Base-by-base conservation (phyloP, 2,797 vertebrate genomes). In the Meda fulgida region DNA sequence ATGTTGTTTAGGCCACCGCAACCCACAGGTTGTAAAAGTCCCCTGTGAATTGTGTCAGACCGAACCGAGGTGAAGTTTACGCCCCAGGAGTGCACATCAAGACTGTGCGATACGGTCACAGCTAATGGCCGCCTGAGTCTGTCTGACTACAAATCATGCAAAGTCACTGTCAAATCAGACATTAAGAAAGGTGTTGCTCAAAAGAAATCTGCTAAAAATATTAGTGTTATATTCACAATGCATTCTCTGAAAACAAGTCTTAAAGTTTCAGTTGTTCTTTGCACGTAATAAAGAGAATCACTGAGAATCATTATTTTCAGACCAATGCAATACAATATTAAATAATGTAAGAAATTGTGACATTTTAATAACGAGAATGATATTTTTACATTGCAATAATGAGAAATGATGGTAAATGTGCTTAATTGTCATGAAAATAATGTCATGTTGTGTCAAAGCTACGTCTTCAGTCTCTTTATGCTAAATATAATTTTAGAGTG, bases 1-100 rank as follows among this genome's bases (percentile, higher is more conserved):
- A 71, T 79, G 80, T 40, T 13, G 21, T 78, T 86, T 71, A 86
- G 73, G 29, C 38, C 80, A 72, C 66, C 66, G 21, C 75, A 78
- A 29, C 84, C 72, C 80, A 55, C 72, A 36, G 34, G 31, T 29
- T 71, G 66, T 86, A 63, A 78, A 78, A 70, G 65, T 82, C 63
- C 40, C 73, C 38, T 19, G 65, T 78, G 53, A 83, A 79, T 73
- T 53, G 80, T 78, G 73, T 21, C 73, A 77, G 73, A 83, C n/a
- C 2, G 55, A 48, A 29, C 51, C n/a, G n/a, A 77, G 43, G 43
- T 76, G 16, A 48, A 40, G 29, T 23, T 77, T 40, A 67, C 60
- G 0, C 58, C 53, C 69, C n/a, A 19, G 19, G 23, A 60, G n/a
- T 40, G n/a, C 9, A 38, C n/a, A 38, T 40, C 48, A 29, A 43